Conservation (phyloP, 2,888 invertebrate species). For the Piscicola geometra region DNA sequence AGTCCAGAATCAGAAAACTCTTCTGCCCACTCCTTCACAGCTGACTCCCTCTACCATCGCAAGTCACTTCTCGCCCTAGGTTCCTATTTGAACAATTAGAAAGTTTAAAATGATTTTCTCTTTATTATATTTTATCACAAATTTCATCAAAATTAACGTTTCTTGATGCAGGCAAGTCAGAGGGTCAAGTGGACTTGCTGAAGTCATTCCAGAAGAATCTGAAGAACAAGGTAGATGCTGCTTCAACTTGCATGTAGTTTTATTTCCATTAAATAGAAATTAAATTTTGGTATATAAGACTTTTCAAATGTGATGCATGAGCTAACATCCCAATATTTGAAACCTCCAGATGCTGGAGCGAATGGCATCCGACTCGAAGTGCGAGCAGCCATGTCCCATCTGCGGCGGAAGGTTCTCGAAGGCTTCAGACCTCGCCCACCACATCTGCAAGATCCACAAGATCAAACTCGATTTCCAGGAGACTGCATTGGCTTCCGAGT, state of each 20-base stretch:
- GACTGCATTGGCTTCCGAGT: not conserved
- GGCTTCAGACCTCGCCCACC: constrained; percentile 30
- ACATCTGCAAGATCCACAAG: constrained; percentile 35
- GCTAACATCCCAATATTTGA: not conserved
- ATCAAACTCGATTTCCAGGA: constrained; percentile 24
- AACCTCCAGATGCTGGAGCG: not conserved
- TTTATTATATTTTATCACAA: too few species aligned
- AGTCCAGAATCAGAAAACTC: too few species aligned
- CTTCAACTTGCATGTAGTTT: too few species aligned
- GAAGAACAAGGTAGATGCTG: not conserved
- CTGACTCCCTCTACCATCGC: too few species aligned
- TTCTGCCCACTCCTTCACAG: too few species aligned
- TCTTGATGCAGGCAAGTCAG: too few species aligned
- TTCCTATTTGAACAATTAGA: too few species aligned
- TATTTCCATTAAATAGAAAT: too few species aligned
- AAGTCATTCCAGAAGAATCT: not conserved
- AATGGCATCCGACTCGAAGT: not conserved
- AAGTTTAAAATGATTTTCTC: too few species aligned
- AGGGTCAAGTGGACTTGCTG: not conserved
- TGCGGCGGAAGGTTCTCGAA: constrained; percentile 36
- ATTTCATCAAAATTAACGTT: too few species aligned
- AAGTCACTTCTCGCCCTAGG: too few species aligned
- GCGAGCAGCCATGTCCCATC: constrained; percentile 32
- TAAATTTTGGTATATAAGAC: too few species aligned
- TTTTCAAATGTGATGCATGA: not conserved